Conservation (phyloP, 2,888 invertebrate species). For the Pherbina coryleti region DNA sequence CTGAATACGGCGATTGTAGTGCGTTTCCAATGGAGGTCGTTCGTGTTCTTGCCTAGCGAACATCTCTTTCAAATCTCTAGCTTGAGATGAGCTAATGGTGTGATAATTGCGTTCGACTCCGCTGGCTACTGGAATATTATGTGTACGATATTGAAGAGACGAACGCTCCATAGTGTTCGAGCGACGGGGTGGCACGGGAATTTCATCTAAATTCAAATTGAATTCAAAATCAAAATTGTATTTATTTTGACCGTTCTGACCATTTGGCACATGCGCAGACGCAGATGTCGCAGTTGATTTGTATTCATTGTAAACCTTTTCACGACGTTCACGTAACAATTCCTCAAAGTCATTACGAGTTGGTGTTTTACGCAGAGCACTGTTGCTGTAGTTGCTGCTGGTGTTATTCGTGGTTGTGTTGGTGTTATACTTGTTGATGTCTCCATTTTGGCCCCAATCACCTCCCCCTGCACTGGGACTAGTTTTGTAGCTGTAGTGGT, state of each 20-base stretch:
- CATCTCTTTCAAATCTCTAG: constrained; percentile 47
- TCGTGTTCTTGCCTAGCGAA: constrained; percentile 31
- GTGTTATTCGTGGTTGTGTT: constrained; percentile 40
- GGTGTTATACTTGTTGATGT: constrained; percentile 35
- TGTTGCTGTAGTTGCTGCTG: constrained; percentile 39
- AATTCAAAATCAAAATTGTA: constrained; percentile 64
- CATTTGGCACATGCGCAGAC: constrained; percentile 43
- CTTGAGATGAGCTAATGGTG: constrained; percentile 61
- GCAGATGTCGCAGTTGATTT: constrained; percentile 41
- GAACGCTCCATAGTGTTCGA: constrained; percentile 53
- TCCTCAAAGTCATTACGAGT: constrained; percentile 68
- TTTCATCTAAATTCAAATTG: constrained; percentile 60
- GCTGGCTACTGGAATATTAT: constrained; percentile 58
- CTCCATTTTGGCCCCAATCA: constrained; percentile 31
- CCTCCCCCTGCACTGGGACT: constrained; percentile 32
- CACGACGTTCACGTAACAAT: constrained; percentile 68
- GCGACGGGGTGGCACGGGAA: constrained; percentile 42
- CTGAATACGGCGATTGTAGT: constrained; percentile 51
- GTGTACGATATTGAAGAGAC: constrained; percentile 54
- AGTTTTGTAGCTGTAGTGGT: constrained; percentile 57
- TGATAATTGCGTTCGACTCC: constrained; percentile 68
- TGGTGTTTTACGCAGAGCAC: constrained; percentile 59
- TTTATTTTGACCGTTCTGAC: constrained; percentile 48
- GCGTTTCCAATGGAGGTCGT: constrained; percentile 49
- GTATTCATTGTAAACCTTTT: constrained; percentile 65